Percentiles rank a stretch among this genome's conserved stretches.
phyloP scores from a whole-genome alignment of 2,888 invertebrate genomes.

The Drymonia ruficornis region DNA sequence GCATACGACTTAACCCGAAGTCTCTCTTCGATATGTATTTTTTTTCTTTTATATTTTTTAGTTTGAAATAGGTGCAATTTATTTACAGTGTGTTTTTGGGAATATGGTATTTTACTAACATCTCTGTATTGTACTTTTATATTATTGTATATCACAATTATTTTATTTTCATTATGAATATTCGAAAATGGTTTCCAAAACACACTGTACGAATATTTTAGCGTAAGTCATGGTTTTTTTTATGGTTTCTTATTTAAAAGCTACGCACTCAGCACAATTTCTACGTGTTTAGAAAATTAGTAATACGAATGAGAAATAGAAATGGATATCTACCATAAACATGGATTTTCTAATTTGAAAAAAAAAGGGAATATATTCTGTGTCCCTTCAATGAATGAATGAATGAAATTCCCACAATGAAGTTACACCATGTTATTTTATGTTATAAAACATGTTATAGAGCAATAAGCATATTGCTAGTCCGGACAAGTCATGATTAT shows the following conservation, averaged over 20 bases:
- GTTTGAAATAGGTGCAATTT: slow-evolving; percentile 44
- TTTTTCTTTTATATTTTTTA: slow-evolving; percentile 18
- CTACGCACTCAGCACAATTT: slow-evolving; percentile 32
- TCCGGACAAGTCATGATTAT: too few species aligned
- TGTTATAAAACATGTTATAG: too few species aligned
- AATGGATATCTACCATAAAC: background rate
- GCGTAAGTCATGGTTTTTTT: slow-evolving; percentile 20
- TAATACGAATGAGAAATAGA: background rate
- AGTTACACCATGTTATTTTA: too few species aligned
- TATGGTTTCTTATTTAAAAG: slow-evolving; percentile 17
- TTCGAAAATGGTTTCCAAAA: slow-evolving; percentile 14
- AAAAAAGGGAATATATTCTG: too few species aligned
- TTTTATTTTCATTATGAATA: background rate
- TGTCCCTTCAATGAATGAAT: too few species aligned
- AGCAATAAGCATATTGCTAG: too few species aligned
- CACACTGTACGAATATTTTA: slow-evolving; percentile 24
- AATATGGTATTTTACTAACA: slow-evolving; percentile 13
- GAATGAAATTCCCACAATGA: too few species aligned
- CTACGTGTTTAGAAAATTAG: background rate
- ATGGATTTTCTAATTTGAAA: too few species aligned
- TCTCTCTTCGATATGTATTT: background rate
- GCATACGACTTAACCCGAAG: too few species aligned
- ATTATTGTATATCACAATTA: slow-evolving; percentile 3
- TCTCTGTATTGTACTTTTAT: background rate
- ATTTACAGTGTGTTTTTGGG: slow-evolving; percentile 31